Conservation (phyloP, 2,113 vertebrate genomes). For the Spea bombifrons region DNA sequence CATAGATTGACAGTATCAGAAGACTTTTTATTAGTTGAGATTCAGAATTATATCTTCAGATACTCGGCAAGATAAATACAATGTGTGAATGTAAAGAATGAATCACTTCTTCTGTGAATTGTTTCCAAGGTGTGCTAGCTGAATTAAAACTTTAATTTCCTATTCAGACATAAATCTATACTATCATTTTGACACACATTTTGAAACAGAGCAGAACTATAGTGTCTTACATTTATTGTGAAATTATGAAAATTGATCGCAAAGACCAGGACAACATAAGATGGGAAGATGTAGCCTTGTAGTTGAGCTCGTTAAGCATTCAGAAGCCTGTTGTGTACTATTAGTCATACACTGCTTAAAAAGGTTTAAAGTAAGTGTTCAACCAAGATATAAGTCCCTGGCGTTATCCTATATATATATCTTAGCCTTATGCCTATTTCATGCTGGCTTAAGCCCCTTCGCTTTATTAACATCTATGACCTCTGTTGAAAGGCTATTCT, state of each 20-base stretch:
- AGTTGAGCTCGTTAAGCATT: too few relatives aligned
- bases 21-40: background rate
- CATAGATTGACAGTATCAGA: too few relatives aligned
- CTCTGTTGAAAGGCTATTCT: too few relatives aligned
- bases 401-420: too few relatives aligned
- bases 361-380: too few relatives aligned
- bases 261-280: constrained; percentile 8
- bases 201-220: constrained; percentile 59
- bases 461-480: too few relatives aligned
- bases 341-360: too few relatives aligned
- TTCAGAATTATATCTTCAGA: background rate
- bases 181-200: constrained; percentile 62
- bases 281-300: too few relatives aligned
- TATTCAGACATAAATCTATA: constrained; percentile 62
- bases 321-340: too few relatives aligned
- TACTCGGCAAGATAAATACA: background rate
- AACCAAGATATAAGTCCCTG: too few relatives aligned
- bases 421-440: too few relatives aligned
- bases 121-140: constrained; percentile 57
- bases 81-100: constrained; percentile 45
- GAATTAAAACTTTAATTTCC: constrained; percentile 60
- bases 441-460: too few relatives aligned
- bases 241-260: constrained; percentile 76
- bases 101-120: constrained; percentile 55
- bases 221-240: constrained; percentile 62